Evolutionary conservation across 2,797 vertebrate genomes (phyloP), one percentile per base, ranked within the genome.

Genomic region (Myotis planiceps): DNA sequence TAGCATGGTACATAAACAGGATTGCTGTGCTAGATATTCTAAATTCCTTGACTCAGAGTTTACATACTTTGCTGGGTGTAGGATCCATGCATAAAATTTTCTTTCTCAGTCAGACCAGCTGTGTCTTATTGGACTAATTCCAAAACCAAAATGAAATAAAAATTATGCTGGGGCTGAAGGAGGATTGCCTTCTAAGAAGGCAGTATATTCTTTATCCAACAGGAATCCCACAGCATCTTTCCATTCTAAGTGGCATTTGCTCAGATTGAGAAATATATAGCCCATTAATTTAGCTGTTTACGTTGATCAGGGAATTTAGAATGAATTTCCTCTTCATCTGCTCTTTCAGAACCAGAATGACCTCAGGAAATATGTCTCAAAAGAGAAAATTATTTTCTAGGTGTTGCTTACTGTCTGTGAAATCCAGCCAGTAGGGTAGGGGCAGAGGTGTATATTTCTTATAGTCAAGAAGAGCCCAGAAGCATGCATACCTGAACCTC

Each of bases 111-210:
- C 51, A 81, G 19, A 32, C 21, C 19, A 91, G 63, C 18, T 92
- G 4, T 23, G 92, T 86, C 27, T 39, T 15, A 25, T 34, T 68
- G 6, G 37, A 58, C 2, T 92, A 32, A 45, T 81, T 81, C 55
- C 39, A 81, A 37, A 69, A 88, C 71, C 4, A 79, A 80, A 91
- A 71, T 71, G 21, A 29, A 92, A 90, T 83, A 87, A 90, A 93
- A 84, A 75, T 75, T 66, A 49, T 66, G 29, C 6, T 66, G n/a
- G 13, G 7, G 6, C 10, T 65, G 32, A 71, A 88, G 74, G 4
- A 85, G 45, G 37, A 95, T 82, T 95, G 29, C 6, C 58, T 91
- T 88, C 25, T 49, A 69, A 63, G 58, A 86, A 6, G 18, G 21
- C 29, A 75, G 82, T 86, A 78, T 81, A 93, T 74, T 93, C 80